Percentiles rank a stretch among this genome's conserved stretches.
Evolutionary conservation across 2,113 vertebrate genomes (phyloP).

Genomic region (Hemichromis elongatus): DNA sequence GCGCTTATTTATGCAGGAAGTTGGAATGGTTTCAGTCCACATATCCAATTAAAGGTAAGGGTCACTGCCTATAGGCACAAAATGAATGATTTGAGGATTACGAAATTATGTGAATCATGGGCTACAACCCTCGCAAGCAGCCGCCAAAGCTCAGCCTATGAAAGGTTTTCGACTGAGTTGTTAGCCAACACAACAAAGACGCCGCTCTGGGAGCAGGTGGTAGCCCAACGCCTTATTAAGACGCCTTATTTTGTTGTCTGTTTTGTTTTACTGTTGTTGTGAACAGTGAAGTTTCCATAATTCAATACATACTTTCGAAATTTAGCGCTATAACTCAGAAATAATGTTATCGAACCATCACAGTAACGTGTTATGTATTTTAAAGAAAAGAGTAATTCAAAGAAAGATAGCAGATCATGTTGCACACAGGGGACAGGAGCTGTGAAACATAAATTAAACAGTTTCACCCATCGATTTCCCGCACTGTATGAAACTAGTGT

Average conservation of each 20-base stretch:
- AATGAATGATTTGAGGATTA: background rate
- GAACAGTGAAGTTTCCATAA: background rate
- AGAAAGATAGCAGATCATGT: background rate
- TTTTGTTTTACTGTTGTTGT: background rate
- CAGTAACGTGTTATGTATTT: background rate
- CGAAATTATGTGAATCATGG: background rate
- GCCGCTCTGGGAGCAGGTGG: background rate
- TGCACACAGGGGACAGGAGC: background rate
- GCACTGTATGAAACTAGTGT: background rate
- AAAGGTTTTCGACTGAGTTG: background rate
- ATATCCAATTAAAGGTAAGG: background rate
- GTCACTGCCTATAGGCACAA: background rate
- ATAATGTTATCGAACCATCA: background rate
- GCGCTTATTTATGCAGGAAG: background rate
- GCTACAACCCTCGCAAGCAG: background rate
- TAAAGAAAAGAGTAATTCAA: background rate
- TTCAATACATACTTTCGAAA: background rate
- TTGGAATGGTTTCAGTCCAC: background rate
- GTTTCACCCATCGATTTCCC: background rate
- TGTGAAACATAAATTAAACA: background rate
- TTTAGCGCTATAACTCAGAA: background rate
- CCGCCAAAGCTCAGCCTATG: background rate
- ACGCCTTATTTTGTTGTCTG: background rate
- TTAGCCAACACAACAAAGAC: background rate
- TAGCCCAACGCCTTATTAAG: background rate